Conservation (phyloP, 2,797 vertebrate genomes). For the Sebastes diaconus region DNA sequence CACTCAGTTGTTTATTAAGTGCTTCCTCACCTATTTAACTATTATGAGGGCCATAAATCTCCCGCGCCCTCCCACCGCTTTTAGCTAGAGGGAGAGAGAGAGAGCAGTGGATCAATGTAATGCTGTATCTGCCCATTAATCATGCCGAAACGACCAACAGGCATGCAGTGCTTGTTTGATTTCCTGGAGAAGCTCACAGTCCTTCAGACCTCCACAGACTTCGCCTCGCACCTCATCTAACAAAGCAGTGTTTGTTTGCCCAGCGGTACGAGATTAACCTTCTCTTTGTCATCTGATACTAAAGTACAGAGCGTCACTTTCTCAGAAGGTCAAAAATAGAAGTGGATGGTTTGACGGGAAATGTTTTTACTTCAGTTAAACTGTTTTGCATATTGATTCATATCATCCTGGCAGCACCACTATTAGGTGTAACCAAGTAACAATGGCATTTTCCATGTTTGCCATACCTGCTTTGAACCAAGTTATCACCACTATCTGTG, state of each 20-base stretch:
- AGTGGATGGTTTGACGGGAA: not conserved
- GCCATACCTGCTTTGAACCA: not conserved
- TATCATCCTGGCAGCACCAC: not conserved
- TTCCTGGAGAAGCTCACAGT: not conserved
- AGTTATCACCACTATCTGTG: not conserved
- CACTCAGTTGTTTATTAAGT: constrained; percentile 37
- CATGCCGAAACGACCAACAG: not conserved
- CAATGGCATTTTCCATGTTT: constrained; percentile 4
- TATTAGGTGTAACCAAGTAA: not conserved
- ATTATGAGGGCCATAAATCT: not conserved
- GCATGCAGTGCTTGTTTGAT: constrained; percentile 15
- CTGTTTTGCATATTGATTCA: not conserved
- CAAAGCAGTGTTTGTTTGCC: constrained; percentile 1
- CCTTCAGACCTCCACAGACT: not conserved
- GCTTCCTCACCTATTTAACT: constrained; percentile 1
- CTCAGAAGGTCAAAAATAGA: constrained; percentile 14
- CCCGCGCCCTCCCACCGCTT: not conserved
- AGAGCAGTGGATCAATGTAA: constrained; percentile 7
- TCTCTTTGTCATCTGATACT: not conserved
- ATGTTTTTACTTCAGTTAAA: not conserved
- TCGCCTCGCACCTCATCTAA: constrained; percentile 12
- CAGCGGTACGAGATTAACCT: not conserved
- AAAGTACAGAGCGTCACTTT: not conserved
- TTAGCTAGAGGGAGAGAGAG: not conserved
- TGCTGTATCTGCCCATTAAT: constrained; percentile 15